These are phyloP conservation scores for Vireo griseus DNA, from an alignment of 2,797 vertebrate species.

Conservation along the genomic window DNA sequence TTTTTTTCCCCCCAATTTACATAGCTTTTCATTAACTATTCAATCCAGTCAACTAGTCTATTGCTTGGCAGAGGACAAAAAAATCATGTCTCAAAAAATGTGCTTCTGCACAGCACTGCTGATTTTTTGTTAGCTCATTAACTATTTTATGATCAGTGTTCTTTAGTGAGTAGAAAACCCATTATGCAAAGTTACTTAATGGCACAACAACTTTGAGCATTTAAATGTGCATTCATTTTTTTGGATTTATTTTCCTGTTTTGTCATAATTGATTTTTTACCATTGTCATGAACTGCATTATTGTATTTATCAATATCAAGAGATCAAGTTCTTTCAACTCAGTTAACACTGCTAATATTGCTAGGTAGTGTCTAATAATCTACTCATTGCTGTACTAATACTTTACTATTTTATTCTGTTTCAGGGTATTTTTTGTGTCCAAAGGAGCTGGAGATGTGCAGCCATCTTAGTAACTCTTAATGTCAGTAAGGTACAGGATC, in stretches of 20 bases:
- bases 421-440: background rate
- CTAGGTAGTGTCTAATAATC: background rate
- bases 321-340: background rate
- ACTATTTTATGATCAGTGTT: background rate
- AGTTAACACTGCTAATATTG: background rate
- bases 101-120: background rate
- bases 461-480: background rate
- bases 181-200: background rate
- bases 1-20: background rate
- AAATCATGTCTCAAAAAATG: background rate
- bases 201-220: background rate
- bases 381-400: background rate
- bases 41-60: background rate
- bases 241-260: background rate
- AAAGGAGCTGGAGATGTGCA: background rate
- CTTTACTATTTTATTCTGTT: background rate
- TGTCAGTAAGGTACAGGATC: background rate
- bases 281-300: background rate
- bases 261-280: background rate
- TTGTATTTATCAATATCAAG: background rate
- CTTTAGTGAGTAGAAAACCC: background rate
- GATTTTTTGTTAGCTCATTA: background rate
- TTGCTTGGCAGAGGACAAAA: background rate
- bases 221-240: background rate
- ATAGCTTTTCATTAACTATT: background rate